A percentile compares a stretch with the other conserved stretches of the same genome.
Conservation (phyloP, 2,888 invertebrate species). For the Pyrocoelia pectoralis region DNA sequence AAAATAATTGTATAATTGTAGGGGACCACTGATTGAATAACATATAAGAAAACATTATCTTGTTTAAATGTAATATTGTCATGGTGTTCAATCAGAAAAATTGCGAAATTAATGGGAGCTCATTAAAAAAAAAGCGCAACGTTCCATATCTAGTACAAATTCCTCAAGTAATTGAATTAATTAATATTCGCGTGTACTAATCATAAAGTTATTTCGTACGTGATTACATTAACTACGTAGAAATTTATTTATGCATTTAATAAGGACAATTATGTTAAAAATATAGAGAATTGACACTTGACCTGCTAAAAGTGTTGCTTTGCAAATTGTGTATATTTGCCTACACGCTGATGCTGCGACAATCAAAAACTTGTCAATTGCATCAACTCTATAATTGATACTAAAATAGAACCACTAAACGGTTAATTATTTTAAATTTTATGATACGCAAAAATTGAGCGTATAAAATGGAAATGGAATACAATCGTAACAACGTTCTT, state of each 20-base stretch:
- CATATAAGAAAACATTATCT: too few species aligned
- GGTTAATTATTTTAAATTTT: conserved; percentile 34
- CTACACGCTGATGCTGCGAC: conserved; percentile 39
- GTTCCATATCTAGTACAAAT: conserved; percentile 1
- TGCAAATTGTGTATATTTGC: conserved; percentile 53
- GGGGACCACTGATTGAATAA: too few species aligned
- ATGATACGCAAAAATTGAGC: conserved; percentile 5
- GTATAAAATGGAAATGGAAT: background rate
- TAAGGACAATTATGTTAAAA: conserved; percentile 53
- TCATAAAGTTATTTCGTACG: conserved; percentile 7
- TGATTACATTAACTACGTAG: conserved; percentile 31
- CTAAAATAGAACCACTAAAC: conserved; percentile 31
- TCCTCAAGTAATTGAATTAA: background rate
- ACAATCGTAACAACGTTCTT: conserved; percentile 36
- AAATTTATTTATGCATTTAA: conserved; percentile 37
- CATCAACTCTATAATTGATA: conserved; percentile 30
- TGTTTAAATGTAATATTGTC: too few species aligned
- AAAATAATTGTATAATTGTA: too few species aligned
- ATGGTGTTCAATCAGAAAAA: background rate
- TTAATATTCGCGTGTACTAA: conserved; percentile 7
- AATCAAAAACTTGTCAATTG: conserved; percentile 33
- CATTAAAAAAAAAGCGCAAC: background rate
- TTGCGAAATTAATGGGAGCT: background rate
- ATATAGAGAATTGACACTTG: conserved; percentile 56
- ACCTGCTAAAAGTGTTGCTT: conserved; percentile 52